These are phyloP conservation scores for Ardeotis arabs DNA, from an alignment of 2,113 vertebrate genomes.

Conservation along the genomic window DNA sequence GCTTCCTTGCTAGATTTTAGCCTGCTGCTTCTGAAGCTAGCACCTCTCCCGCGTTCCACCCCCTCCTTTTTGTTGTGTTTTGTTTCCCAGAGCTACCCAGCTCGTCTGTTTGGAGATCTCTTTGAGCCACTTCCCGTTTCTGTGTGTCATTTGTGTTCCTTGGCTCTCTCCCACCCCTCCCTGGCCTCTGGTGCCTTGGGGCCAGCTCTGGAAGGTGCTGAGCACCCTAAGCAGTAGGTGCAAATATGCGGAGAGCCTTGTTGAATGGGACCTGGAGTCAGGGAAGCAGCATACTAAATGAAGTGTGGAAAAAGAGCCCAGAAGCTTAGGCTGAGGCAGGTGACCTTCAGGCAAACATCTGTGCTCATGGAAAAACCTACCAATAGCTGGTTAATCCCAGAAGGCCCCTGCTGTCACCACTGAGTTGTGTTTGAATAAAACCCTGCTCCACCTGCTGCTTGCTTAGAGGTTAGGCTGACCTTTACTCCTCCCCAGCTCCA, in stretches of 20 bases:
- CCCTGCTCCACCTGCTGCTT: slow-evolving; percentile 48
- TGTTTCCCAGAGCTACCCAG: background rate
- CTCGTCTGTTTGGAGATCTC: background rate
- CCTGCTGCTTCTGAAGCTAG: background rate
- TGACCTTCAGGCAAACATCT: slow-evolving; percentile 61
- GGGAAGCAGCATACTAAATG: background rate
- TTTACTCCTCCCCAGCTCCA: background rate
- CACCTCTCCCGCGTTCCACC: background rate
- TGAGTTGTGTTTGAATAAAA: slow-evolving; percentile 14
- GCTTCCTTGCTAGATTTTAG: background rate
- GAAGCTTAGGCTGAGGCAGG: slow-evolving; percentile 18
- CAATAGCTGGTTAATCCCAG: slow-evolving; percentile 40
- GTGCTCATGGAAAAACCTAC: slow-evolving; percentile 31
- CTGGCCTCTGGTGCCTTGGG: background rate
- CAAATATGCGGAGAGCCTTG: background rate
- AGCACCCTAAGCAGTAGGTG: background rate
- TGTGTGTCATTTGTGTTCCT: background rate
- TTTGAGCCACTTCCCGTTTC: background rate
- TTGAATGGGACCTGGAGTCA: background rate
- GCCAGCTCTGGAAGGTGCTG: background rate
- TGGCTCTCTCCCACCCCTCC: background rate
- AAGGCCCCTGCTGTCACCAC: slow-evolving; percentile 26
- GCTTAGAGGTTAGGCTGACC: slow-evolving; percentile 29
- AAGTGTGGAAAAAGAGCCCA: background rate
- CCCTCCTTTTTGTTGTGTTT: background rate